These are phyloP conservation scores for Mythimna loreyi DNA, from an alignment of 2,888 invertebrate genomes.

Conservation along the genomic window DNA sequence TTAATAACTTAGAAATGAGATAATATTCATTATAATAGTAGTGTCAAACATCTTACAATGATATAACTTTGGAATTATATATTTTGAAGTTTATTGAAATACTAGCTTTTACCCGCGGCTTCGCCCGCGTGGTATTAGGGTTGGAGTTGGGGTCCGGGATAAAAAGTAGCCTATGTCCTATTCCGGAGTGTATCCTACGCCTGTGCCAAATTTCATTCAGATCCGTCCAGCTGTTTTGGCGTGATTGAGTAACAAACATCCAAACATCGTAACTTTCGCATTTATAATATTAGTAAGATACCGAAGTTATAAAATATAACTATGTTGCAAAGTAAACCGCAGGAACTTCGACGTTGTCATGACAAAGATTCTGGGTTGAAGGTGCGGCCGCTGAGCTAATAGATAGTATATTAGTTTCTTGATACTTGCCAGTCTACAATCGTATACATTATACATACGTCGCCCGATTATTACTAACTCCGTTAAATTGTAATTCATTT, in stretches of 20 bases:
- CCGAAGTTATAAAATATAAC: constrained; percentile 38
- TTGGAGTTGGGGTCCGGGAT: too few species aligned
- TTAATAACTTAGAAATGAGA: constrained; percentile 35
- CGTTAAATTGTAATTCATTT: too few species aligned
- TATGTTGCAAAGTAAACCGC: constrained; percentile 48
- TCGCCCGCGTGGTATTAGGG: too few species aligned
- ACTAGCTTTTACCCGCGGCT: too few species aligned
- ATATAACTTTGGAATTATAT: constrained; percentile 48
- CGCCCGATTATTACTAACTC: too few species aligned
- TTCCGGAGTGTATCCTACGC: too few species aligned
- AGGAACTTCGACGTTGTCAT: constrained; percentile 43
- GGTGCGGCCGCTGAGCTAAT: constrained; percentile 6
- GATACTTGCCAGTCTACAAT: not conserved
- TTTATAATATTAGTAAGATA: too few species aligned
- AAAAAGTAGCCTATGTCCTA: too few species aligned
- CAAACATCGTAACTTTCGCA: too few species aligned
- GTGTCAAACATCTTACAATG: constrained; percentile 44
- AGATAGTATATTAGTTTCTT: constrained; percentile 40
- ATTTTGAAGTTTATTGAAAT: constrained; percentile 58
- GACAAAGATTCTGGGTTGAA: constrained; percentile 20
- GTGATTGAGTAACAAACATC: too few species aligned
- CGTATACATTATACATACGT: not conserved
- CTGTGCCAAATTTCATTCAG: too few species aligned
- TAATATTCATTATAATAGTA: constrained; percentile 43
- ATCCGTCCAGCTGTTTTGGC: too few species aligned